A percentile compares a stretch with the other conserved stretches of the same genome.
phyloP scores from a whole-genome alignment of 2,113 vertebrate genomes.

The Podilymbus podiceps region DNA sequence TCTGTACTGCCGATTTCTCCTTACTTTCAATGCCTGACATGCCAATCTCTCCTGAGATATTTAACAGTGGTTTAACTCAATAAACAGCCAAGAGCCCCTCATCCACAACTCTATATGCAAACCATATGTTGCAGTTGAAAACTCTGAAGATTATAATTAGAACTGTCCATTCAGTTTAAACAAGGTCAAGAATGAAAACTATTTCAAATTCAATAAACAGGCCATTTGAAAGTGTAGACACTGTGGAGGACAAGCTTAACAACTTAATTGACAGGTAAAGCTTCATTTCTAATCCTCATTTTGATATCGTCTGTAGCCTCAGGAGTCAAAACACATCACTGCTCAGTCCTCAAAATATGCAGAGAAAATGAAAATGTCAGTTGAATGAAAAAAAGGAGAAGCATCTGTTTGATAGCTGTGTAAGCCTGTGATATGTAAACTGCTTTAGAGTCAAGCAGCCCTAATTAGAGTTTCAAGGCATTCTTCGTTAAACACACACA shows the following conservation, averaged over 20 bases:
- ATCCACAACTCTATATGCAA: constrained; percentile 64
- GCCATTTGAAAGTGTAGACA: constrained; percentile 36
- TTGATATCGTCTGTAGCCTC: constrained; percentile 60
- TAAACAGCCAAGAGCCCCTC: constrained; percentile 61
- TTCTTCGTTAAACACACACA: constrained; percentile 50
- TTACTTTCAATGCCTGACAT: neutral
- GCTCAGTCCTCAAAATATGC: constrained; percentile 61
- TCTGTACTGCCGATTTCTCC: neutral
- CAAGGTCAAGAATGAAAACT: constrained; percentile 66
- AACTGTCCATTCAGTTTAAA: constrained; percentile 72
- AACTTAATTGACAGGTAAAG: constrained; percentile 59
- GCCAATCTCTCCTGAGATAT: neutral
- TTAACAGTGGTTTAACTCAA: constrained; percentile 57
- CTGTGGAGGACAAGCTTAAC: constrained; percentile 46
- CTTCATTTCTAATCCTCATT: constrained; percentile 55
- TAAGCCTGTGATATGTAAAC: constrained; percentile 39
- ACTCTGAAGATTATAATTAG: constrained; percentile 69
- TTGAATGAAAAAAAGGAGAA: constrained; percentile 42
- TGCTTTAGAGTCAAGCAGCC: constrained; percentile 35
- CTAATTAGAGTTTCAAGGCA: constrained; percentile 32
- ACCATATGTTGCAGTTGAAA: constrained; percentile 69
- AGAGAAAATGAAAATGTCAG: constrained; percentile 70
- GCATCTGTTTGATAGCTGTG: constrained; percentile 56
- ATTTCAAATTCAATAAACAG: constrained; percentile 60
- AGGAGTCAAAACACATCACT: constrained; percentile 63